phyloP scores from a whole-genome alignment of 2,113 vertebrate genomes.

The Salminus brasiliensis region DNA sequence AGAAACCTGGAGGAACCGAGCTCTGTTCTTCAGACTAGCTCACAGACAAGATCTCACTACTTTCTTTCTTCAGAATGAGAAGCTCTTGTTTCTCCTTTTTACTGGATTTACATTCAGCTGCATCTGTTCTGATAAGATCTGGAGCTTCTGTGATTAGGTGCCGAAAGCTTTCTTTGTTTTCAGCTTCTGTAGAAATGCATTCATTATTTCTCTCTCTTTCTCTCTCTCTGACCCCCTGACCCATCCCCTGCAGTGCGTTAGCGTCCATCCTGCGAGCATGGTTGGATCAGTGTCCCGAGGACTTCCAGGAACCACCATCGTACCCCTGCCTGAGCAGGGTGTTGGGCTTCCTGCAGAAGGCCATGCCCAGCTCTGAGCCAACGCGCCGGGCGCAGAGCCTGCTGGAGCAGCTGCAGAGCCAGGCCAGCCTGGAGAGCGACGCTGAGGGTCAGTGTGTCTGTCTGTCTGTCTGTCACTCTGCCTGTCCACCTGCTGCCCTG shows the following conservation, averaged over 20 bases:
- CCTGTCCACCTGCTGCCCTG: neutral
- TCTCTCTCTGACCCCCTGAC: neutral
- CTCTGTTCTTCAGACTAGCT: too few species aligned
- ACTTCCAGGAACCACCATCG: constrained; percentile 88
- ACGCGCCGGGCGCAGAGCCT: constrained; percentile 83
- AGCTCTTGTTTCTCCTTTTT: too few species aligned
- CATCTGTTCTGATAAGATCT: too few species aligned
- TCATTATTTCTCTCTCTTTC: constrained; percentile 49
- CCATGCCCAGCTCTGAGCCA: constrained; percentile 84
- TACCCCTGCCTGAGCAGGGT: constrained; percentile 84
- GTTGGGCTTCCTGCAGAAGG: constrained; percentile 81
- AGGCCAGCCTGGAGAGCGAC: constrained; percentile 75
- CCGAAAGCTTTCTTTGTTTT: too few species aligned
- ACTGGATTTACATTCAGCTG: too few species aligned
- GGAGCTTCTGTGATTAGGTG: too few species aligned
- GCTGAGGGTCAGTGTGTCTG: constrained; percentile 71
- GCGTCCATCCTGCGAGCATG: constrained; percentile 89
- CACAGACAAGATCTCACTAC: too few species aligned
- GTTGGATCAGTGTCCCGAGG: constrained; percentile 92
- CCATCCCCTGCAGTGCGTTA: constrained; percentile 76
- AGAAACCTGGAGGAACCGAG: too few species aligned
- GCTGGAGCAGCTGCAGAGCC: constrained; percentile 85
- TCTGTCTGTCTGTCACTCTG: neutral
- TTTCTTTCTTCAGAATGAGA: too few species aligned
- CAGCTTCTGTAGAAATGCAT: too few species aligned